Base-by-base conservation (phyloP, 2,797 vertebrate genomes). In the Sebastes trivittatus region DNA sequence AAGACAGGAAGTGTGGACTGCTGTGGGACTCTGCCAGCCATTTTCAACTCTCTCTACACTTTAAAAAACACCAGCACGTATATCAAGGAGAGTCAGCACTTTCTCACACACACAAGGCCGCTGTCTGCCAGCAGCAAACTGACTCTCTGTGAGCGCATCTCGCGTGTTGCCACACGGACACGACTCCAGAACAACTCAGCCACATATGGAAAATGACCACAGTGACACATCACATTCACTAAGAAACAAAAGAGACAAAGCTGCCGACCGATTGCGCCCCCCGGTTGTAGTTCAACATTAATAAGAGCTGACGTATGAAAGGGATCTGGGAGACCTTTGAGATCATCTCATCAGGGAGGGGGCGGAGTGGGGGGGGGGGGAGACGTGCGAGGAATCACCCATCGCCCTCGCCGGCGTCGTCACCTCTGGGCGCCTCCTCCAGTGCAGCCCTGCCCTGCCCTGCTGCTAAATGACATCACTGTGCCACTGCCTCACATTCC, bases 391-490 rank as follows among this genome's bases (percentile, higher is more conserved):
- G 87, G 87, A 89, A 87, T 89, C 79, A 83, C 82, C 78, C 77
- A 20, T 58, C 11, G 42, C 81, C 79, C 27, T 61, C 52, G 7
- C 62, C 56, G 6, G 20, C 6, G 6, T 42, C 69, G 1, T 86
- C 86, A 90, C 72, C 78, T 83, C 81, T 75, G 76, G 71, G 78
- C 74, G 71, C 76, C 85, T 91, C 71, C 75, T 67, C 84, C 66
- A 27, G 74, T 54, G 66, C 78, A 69, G 86, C 65, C 72, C 83
- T 86, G 54, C 65, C 72, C 83, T 86, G 54, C 61, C 78, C 77
- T 78, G 76, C 75, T 80, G 84, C 78, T 73, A 55, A 34, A 90
- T 95, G 92, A 94, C 89, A 77, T 94, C 92, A 94, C 90, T 89
- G 90, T 89, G 84, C 88, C 80, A 88, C 90, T 92, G 90, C 85